Percentiles rank a stretch among this genome's conserved stretches.
Evolutionary conservation across 2,888 invertebrate genomes (phyloP).

Genomic region (Barypeithes pellucidus): DNA sequence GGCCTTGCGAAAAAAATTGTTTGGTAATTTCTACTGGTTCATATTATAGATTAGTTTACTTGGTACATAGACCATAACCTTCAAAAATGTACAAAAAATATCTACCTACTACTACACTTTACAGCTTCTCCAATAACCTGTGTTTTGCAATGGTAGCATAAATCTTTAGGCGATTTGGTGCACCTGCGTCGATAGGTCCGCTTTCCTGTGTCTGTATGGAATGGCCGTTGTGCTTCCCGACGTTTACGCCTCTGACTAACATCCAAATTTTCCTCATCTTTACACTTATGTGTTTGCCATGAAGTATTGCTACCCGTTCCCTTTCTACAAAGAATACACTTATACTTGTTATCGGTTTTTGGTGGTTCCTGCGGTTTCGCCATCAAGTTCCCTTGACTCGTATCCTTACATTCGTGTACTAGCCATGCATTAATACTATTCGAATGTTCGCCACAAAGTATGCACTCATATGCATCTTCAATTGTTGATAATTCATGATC

Average conservation of each 20-base stretch:
- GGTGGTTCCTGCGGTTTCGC: too few relatives aligned
- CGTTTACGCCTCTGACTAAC: neutral
- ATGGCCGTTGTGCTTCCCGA: neutral
- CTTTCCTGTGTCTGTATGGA: neutral
- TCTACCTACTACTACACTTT: slow-evolving; percentile 11
- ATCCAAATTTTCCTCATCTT: neutral
- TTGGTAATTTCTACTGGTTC: too few relatives aligned
- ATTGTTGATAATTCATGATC: too few relatives aligned
- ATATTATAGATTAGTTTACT: too few relatives aligned
- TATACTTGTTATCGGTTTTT: neutral
- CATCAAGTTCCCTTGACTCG: too few relatives aligned
- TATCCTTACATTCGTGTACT: too few relatives aligned
- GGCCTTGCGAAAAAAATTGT: too few relatives aligned
- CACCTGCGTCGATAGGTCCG: neutral
- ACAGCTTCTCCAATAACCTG: neutral
- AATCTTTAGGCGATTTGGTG: neutral
- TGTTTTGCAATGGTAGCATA: neutral
- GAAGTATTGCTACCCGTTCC: neutral
- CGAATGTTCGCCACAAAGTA: too few relatives aligned
- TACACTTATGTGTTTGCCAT: neutral
- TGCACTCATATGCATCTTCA: neutral
- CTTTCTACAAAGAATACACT: neutral
- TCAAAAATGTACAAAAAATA: too few relatives aligned
- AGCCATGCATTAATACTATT: too few relatives aligned
- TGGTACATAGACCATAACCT: too few relatives aligned